phyloP scores from a whole-genome alignment of 2,113 vertebrate species.

The Anhinga anhinga region DNA sequence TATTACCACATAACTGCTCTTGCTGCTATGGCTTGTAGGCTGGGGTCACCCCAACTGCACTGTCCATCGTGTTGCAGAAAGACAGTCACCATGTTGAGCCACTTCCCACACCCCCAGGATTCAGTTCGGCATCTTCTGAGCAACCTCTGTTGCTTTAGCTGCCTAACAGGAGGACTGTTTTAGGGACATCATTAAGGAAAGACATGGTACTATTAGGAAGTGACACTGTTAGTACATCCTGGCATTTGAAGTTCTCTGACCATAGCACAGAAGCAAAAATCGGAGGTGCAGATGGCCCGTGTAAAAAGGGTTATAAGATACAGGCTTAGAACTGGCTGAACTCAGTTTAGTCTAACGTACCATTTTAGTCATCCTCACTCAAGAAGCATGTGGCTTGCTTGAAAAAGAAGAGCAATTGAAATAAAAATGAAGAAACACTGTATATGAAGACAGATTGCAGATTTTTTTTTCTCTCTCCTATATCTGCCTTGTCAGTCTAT shows the following conservation, averaged over 20 bases:
- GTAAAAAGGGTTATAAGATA: background rate
- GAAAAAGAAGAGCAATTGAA: background rate
- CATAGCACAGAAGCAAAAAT: background rate
- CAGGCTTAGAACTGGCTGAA: background rate
- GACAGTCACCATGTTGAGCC: background rate
- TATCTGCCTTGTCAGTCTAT: background rate
- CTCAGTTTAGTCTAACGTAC: background rate
- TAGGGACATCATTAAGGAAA: background rate
- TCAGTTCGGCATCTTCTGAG: background rate
- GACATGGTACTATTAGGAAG: background rate
- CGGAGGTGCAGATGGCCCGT: background rate
- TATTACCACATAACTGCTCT: background rate
- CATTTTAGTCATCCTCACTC: background rate
- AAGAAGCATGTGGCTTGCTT: background rate
- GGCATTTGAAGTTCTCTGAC: background rate
- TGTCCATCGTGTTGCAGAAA: background rate
- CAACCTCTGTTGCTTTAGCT: background rate
- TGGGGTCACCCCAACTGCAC: background rate
- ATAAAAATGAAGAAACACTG: background rate
- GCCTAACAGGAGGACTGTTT: background rate
- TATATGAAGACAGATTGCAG: background rate
- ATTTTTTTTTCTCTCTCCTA: background rate
- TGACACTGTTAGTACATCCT: background rate
- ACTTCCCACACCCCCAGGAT: background rate
- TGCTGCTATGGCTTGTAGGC: background rate